Conservation (phyloP, 1,140 invertebrate genomes). For the Eufriesea mexicana region DNA sequence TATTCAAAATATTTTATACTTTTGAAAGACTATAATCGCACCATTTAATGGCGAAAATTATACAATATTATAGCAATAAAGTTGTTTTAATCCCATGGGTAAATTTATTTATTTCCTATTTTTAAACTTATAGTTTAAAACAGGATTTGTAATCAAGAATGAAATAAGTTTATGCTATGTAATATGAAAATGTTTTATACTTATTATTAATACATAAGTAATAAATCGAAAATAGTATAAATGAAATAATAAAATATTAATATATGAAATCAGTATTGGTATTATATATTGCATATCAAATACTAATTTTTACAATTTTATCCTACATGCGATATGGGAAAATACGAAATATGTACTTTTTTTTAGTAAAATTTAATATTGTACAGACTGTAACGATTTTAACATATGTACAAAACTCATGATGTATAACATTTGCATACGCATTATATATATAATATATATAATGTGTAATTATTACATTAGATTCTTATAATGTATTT, state of each 20-base stretch:
- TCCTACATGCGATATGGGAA: constrained; percentile 23
- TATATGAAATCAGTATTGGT: constrained; percentile 9
- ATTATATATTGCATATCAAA: constrained; percentile 10
- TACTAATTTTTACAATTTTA: constrained; percentile 23
- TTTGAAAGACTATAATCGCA: constrained; percentile 41
- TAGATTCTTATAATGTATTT: constrained; percentile 62
- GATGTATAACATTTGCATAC: constrained; percentile 73
- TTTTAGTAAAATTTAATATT: constrained; percentile 74
- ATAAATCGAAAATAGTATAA: constrained; percentile 28
- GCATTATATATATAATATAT: constrained; percentile 30
- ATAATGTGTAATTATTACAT: constrained; percentile 64
- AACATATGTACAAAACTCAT: constrained; percentile 77
- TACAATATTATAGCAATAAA: constrained; percentile 51
- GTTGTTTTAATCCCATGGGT: constrained; percentile 32
- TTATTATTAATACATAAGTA: constrained; percentile 25
- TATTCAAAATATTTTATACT: constrained; percentile 54
- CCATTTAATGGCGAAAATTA: constrained; percentile 20
- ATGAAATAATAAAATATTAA: constrained; percentile 27
- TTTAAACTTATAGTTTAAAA: not conserved
- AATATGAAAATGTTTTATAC: constrained; percentile 39
- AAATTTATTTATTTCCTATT: constrained; percentile 43
- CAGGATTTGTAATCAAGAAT: constrained; percentile 15
- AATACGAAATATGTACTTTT: constrained; percentile 47
- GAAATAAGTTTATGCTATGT: constrained; percentile 10
- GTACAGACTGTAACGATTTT: constrained; percentile 71